A percentile compares a stretch with the other conserved stretches of the same genome.
These are phyloP conservation scores for Mylabris phalerata DNA, from an alignment of 1,140 invertebrate genomes.

Conservation along the genomic window DNA sequence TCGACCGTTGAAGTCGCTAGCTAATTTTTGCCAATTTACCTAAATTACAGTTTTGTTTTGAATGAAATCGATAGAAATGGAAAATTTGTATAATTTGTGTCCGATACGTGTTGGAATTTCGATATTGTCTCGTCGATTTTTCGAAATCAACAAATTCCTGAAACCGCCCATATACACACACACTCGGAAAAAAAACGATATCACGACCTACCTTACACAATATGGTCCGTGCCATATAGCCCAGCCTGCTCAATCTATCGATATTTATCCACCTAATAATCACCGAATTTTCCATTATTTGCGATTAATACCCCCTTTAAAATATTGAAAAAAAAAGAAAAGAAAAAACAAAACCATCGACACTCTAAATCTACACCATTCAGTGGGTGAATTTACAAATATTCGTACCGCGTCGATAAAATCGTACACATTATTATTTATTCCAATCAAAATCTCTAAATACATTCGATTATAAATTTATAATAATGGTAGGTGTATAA, in stretches of 20 bases:
- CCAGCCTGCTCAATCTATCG: slow-evolving; percentile 19
- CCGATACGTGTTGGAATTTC: slow-evolving; percentile 17
- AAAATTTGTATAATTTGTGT: too few species aligned
- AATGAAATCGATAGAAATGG: too few species aligned
- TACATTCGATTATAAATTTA: background rate
- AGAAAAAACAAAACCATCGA: background rate
- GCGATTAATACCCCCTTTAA: slow-evolving; percentile 5
- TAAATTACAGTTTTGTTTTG: too few species aligned
- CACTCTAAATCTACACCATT: too few species aligned
- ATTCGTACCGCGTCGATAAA: slow-evolving; percentile 6
- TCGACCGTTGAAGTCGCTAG: too few species aligned
- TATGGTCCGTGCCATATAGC: slow-evolving; percentile 9
- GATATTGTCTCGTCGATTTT: background rate
- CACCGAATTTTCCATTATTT: slow-evolving; percentile 22
- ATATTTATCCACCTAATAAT: slow-evolving; percentile 21
- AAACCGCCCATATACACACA: slow-evolving; percentile 7
- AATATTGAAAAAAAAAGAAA: too few species aligned
- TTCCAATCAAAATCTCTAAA: background rate
- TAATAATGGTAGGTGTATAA: slow-evolving; percentile 8
- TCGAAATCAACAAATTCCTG: slow-evolving; percentile 8
- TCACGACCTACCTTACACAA: slow-evolving; percentile 19
- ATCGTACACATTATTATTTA: slow-evolving; percentile 3
- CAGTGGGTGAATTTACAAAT: background rate
- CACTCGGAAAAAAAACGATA: background rate
- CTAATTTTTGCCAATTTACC: too few species aligned